These are phyloP conservation scores for Calyptommatus sinebrachiatus DNA, from an alignment of 2,113 vertebrate genomes.

Conservation along the genomic window DNA sequence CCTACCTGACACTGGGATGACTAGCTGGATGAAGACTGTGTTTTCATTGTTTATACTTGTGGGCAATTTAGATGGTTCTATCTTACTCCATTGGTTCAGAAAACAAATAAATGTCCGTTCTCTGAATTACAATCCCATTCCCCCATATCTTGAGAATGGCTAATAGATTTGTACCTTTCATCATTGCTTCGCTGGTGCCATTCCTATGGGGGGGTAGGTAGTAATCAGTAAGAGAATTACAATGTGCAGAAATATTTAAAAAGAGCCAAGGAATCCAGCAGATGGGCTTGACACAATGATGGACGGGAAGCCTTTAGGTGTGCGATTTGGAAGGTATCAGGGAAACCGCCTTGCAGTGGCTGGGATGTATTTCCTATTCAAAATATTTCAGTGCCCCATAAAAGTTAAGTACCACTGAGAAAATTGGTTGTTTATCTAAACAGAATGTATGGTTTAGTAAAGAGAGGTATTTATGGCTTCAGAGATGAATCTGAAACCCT, in stretches of 20 bases:
- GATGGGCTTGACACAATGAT: background rate
- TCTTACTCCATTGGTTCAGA: background rate
- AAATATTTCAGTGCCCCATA: slow-evolving; percentile 4
- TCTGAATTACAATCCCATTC: background rate
- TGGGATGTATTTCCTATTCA: background rate
- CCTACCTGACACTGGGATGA: too few species aligned
- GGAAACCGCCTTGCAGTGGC: slow-evolving; percentile 1
- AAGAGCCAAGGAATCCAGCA: background rate
- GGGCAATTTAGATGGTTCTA: background rate
- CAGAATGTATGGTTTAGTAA: slow-evolving; percentile 20
- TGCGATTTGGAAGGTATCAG: slow-evolving; percentile 13
- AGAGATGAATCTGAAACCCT: slow-evolving; percentile 23
- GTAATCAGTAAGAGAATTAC: background rate
- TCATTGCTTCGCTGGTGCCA: background rate
- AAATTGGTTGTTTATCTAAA: slow-evolving; percentile 31
- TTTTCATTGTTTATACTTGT: background rate
- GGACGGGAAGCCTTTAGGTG: background rate
- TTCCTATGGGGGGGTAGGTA: background rate
- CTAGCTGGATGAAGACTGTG: too few species aligned
- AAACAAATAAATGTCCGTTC: background rate
- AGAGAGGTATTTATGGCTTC: slow-evolving; percentile 28
- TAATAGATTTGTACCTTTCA: background rate
- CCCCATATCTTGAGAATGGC: too few species aligned
- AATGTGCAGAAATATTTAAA: background rate
- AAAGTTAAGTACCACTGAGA: slow-evolving; percentile 35